phyloP scores from a whole-genome alignment of 1,140 invertebrate genomes.

The Drosophila novamexicana region DNA sequence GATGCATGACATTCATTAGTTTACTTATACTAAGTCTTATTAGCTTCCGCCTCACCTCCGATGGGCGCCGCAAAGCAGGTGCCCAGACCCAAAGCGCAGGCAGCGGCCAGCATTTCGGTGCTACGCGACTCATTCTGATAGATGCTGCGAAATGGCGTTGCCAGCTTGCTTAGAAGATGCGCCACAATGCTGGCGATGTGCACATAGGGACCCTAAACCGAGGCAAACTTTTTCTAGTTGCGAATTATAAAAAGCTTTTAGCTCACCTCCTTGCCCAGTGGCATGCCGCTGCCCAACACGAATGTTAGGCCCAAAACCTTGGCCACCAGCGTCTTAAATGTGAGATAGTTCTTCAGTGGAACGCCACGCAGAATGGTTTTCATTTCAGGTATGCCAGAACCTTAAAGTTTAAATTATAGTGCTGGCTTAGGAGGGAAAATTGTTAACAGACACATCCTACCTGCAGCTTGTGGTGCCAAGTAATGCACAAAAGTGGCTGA shows the following conservation, averaged over 20 bases:
- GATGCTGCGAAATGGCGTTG: conserved; percentile 96
- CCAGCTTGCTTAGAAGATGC: conserved; percentile 94
- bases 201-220: conserved; percentile 93
- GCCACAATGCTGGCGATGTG: conserved; percentile 98
- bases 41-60: conserved; percentile 87
- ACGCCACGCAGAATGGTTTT: conserved; percentile 99
- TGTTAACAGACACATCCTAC: conserved; percentile 37
- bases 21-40: neutral
- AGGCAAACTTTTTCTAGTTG: neutral
- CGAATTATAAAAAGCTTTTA: neutral
- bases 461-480: conserved; percentile 95
- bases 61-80: conserved; percentile 98
- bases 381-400: conserved; percentile 99
- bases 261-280: conserved; percentile 97
- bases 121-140: conserved; percentile 97
- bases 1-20: neutral
- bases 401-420: conserved; percentile 71
- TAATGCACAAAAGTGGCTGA: conserved; percentile 97
- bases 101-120: conserved; percentile 97
- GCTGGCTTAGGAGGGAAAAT: neutral
- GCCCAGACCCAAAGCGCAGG: conserved; percentile 97
- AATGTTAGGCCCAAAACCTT: conserved; percentile 98
- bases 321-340: conserved; percentile 96
- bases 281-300: conserved; percentile 95
- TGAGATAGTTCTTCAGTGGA: conserved; percentile 98